Evolutionary conservation across 2,113 vertebrate species (phyloP).

Genomic region (Ageneiosus marmoratus): DNA sequence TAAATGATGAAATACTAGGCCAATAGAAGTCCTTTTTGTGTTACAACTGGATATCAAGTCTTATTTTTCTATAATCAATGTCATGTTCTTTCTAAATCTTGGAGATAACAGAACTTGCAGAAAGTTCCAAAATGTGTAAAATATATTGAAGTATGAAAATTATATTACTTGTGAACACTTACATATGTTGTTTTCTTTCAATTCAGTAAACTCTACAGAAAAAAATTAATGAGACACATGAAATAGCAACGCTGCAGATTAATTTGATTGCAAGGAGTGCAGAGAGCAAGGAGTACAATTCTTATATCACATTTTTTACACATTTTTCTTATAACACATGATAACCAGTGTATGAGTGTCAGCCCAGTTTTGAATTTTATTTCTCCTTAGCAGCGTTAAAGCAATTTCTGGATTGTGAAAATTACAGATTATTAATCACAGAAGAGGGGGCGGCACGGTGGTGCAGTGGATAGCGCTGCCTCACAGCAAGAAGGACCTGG

Average conservation of each 20-base stretch:
- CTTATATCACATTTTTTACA: background rate
- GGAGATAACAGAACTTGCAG: background rate
- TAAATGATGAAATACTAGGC: constrained; percentile 25
- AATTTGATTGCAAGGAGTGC: background rate
- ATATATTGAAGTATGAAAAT: background rate
- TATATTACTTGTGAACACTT: background rate
- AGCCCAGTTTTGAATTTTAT: background rate
- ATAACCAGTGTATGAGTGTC: background rate
- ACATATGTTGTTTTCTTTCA: background rate
- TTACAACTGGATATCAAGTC: background rate
- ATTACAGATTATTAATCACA: background rate
- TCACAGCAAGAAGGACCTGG: no score
- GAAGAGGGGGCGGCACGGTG: no score
- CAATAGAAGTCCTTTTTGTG: constrained; percentile 1
- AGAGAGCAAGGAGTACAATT: background rate
- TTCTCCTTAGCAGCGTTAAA: background rate
- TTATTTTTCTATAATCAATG: background rate
- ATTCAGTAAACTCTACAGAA: background rate
- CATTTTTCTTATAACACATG: background rate
- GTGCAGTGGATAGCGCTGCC: no score
- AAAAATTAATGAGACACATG: background rate
- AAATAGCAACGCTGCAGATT: background rate
- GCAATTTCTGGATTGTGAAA: background rate
- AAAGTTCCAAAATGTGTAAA: background rate
- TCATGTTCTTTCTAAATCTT: background rate